A percentile compares a stretch with the other conserved stretches of the same genome.
phyloP scores from a whole-genome alignment of 2,888 invertebrate genomes.

The Phorcus lineatus region DNA sequence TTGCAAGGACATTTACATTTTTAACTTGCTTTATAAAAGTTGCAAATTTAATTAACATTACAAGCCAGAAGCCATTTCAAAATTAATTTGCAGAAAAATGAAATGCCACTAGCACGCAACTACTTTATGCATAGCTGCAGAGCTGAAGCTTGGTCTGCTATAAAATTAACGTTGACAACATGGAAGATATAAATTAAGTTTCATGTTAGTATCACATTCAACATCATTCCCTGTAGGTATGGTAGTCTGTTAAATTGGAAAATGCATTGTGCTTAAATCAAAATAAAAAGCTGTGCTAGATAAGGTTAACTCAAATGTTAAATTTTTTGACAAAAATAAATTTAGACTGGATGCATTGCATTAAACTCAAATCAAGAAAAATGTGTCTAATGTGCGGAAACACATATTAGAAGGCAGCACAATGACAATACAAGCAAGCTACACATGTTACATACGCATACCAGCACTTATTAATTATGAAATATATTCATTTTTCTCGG shows the following conservation, averaged over 20 bases:
- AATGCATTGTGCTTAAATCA: background rate
- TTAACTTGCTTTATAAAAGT: background rate
- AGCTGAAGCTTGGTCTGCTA: background rate
- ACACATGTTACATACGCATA: no score
- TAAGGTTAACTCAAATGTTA: background rate
- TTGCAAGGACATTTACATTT: background rate
- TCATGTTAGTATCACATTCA: background rate
- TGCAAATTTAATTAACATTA: background rate
- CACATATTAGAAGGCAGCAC: no score
- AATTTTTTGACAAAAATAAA: background rate
- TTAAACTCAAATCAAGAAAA: background rate
- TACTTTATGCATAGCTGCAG: background rate
- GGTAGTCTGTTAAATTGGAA: background rate
- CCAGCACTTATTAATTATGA: no score
- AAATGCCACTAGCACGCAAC: background rate
- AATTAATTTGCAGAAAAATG: no score
- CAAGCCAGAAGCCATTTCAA: background rate
- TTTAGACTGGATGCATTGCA: background rate
- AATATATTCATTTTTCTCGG: no score
- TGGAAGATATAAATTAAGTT: no score
- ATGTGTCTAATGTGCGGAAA: no score
- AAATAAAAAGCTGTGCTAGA: background rate
- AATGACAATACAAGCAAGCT: no score
- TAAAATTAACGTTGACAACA: no score
- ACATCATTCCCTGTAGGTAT: background rate